These are phyloP conservation scores for Callimorpha dominula DNA, from an alignment of 2,888 invertebrate genomes.

Conservation along the genomic window DNA sequence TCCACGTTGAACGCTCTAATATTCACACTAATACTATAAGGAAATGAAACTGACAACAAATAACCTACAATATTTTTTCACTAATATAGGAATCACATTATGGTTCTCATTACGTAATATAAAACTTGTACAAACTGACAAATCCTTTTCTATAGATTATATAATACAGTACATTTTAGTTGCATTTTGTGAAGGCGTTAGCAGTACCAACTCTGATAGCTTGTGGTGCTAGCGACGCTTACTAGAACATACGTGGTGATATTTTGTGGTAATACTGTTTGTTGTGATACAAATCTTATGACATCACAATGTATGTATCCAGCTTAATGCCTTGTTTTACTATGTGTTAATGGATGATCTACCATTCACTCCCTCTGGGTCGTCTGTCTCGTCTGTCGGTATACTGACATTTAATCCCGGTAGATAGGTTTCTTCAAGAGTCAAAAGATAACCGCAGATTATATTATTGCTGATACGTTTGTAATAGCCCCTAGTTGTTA, in stretches of 20 bases:
- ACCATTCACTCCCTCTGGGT: not conserved
- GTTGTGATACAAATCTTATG: not conserved
- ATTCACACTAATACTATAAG: conserved; percentile 39
- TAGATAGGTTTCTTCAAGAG: conserved; percentile 10
- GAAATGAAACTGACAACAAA: conserved; percentile 44
- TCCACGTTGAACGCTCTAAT: conserved; percentile 11
- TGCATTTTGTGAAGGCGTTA: not conserved
- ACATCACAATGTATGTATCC: conserved; percentile 12
- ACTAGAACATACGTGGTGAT: not conserved
- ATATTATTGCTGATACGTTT: conserved; percentile 29
- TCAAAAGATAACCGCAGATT: conserved; percentile 24
- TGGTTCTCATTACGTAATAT: conserved; percentile 61
- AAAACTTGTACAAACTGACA: conserved; percentile 62
- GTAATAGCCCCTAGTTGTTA: conserved; percentile 48
- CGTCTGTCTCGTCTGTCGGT: not conserved
- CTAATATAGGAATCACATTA: conserved; percentile 56
- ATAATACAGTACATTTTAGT: conserved; percentile 14
- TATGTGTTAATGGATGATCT: not conserved
- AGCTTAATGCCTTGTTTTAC: conserved; percentile 1
- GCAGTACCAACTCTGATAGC: not conserved
- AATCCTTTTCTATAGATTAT: conserved; percentile 50
- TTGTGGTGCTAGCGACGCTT: not conserved
- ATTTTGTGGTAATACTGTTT: not conserved
- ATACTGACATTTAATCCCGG: not conserved
- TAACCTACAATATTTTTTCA: conserved; percentile 59